Evolutionary conservation across 2,113 vertebrate genomes (phyloP).

Genomic region (Pteruthius melanotis): DNA sequence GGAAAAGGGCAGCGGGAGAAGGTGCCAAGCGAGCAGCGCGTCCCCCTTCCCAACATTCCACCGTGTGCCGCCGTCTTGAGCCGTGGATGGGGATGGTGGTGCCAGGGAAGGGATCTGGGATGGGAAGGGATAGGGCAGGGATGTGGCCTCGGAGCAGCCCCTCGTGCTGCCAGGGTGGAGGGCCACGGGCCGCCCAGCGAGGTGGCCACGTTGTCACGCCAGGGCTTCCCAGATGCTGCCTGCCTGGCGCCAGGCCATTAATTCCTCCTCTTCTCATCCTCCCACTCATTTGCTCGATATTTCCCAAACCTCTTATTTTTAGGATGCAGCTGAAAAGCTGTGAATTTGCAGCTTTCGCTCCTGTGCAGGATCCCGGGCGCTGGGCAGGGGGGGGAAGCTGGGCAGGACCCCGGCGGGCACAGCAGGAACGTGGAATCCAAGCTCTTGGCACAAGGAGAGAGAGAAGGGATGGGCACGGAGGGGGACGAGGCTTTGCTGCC

Average conservation of each 20-base stretch:
- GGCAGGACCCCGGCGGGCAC: background rate
- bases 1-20: background rate
- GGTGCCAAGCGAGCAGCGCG: background rate
- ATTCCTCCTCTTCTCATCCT: slow-evolving; percentile 41
- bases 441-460: too few species aligned
- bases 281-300: slow-evolving; percentile 61
- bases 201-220: background rate
- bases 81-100: accelerated
- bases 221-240: slow-evolving; percentile 34
- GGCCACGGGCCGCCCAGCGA: accelerated
- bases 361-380: background rate
- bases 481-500: background rate
- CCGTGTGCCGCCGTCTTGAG: accelerated
- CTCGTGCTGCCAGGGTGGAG: accelerated
- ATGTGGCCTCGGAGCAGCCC: accelerated
- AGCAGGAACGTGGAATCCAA: background rate
- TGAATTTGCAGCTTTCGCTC: slow-evolving; percentile 24
- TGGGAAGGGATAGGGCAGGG: background rate
- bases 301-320: slow-evolving; percentile 66
- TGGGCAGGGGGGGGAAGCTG: background rate
- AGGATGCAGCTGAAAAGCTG: slow-evolving; percentile 53
- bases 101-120: background rate
- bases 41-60: background rate
- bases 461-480: accelerated
- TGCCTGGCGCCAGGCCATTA: slow-evolving; percentile 32